Percentiles rank a stretch among this genome's conserved stretches.
phyloP scores from a whole-genome alignment of 2,888 invertebrate species.

The Sphaerophoria taeniata region DNA sequence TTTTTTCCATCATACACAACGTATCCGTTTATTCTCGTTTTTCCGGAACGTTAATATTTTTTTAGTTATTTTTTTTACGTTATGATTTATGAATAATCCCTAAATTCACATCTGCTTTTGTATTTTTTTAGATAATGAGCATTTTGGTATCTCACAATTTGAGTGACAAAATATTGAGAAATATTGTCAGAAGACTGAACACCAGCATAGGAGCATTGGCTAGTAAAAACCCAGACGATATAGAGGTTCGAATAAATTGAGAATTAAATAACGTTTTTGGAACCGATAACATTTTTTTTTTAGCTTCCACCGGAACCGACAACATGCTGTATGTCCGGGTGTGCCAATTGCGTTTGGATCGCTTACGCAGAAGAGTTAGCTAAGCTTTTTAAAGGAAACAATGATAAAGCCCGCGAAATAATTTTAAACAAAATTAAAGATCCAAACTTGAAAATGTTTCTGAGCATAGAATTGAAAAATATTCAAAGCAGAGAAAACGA shows the following conservation, averaged over 20 bases:
- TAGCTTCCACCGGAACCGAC: conserved; percentile 86
- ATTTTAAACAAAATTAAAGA: conserved; percentile 91
- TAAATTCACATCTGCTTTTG: conserved; percentile 45
- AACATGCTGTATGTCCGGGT: conserved; percentile 95
- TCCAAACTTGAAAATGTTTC: conserved; percentile 91
- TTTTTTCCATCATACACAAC: conserved; percentile 40
- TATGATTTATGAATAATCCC: conserved; percentile 2
- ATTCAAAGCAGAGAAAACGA: conserved; percentile 65
- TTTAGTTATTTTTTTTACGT: neutral
- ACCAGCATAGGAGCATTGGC: conserved; percentile 17
- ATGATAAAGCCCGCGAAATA: conserved; percentile 87
- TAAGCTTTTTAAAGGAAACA: conserved; percentile 86
- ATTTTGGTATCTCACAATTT: conserved; percentile 44
- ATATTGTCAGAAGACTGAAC: conserved; percentile 41
- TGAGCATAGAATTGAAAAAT: conserved; percentile 89
- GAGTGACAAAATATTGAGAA: conserved; percentile 36
- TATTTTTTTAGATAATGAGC: conserved; percentile 58
- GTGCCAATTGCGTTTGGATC: conserved; percentile 96
- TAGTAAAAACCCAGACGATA: conserved; percentile 35
- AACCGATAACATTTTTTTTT: no score
- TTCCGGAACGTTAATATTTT: conserved; percentile 75
- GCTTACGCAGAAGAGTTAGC: conserved; percentile 92
- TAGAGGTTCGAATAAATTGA: conserved; percentile 52
- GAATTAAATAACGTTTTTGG: no score
- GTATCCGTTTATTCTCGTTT: conserved; percentile 72